phyloP scores from a whole-genome alignment of 2,113 vertebrate species.

The Clinocottus analis region DNA sequence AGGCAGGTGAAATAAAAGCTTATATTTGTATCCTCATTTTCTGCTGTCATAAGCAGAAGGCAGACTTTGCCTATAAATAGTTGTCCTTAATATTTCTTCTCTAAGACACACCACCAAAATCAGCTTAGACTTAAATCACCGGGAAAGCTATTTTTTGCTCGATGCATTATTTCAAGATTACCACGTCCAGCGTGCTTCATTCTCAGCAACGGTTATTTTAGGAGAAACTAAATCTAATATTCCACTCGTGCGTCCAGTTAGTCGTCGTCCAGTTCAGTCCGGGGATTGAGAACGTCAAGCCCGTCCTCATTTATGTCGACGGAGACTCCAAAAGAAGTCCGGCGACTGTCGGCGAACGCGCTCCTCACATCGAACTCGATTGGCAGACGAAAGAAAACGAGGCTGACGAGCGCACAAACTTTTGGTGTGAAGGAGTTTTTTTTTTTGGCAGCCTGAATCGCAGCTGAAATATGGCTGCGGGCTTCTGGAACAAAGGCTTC shows the following conservation, averaged over 20 bases:
- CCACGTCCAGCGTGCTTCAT: slow-evolving; percentile 29
- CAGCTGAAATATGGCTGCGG: slow-evolving; percentile 35
- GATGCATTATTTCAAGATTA: slow-evolving; percentile 41
- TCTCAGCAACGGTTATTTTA: background rate
- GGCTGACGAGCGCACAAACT: slow-evolving; percentile 5
- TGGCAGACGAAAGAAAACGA: slow-evolving; percentile 22
- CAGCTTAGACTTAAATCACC: slow-evolving; percentile 10
- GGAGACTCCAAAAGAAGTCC: background rate
- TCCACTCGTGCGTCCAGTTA: background rate
- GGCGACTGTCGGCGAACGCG: background rate
- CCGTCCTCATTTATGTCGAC: background rate
- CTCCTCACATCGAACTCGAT: background rate
- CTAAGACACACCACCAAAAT: slow-evolving; percentile 20
- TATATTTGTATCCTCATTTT: background rate
- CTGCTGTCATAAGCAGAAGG: background rate
- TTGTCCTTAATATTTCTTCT: slow-evolving; percentile 34
- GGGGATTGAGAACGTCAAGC: background rate
- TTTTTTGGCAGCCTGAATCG: slow-evolving; percentile 35
- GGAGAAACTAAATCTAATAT: background rate
- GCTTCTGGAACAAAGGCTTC: slow-evolving; percentile 50
- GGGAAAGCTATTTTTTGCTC: slow-evolving; percentile 27
- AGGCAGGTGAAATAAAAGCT: background rate
- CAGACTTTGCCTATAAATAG: slow-evolving; percentile 44
- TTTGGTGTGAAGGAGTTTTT: slow-evolving; percentile 20
- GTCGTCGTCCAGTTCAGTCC: background rate